Conservation (phyloP, 1,140 invertebrate genomes). For the Zaprionus camerounensis region DNA sequence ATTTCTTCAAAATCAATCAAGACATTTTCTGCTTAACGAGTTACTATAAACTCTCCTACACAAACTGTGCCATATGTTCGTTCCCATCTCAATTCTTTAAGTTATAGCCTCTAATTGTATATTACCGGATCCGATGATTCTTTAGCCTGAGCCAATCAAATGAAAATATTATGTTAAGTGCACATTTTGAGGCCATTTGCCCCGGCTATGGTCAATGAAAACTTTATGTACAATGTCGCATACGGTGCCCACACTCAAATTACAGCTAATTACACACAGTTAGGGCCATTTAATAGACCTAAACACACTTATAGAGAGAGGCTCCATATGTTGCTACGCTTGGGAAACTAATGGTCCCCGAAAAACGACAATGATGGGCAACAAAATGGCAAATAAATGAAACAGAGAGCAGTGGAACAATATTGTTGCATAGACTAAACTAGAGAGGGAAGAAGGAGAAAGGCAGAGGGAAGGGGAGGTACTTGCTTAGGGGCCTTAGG, state of each 20-base stretch:
- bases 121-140: conserved; percentile 19
- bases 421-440: conserved; percentile 13
- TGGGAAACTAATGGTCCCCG: conserved; percentile 40
- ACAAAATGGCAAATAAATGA: conserved; percentile 30
- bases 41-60: background rate
- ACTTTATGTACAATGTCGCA: conserved; percentile 46
- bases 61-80: conserved; percentile 32
- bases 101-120: conserved; percentile 37
- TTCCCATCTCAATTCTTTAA: conserved; percentile 27
- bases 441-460: background rate
- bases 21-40: background rate
- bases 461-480: background rate
- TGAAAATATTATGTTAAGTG: conserved; percentile 52
- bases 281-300: conserved; percentile 64
- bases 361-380: conserved; percentile 36
- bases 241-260: conserved; percentile 49
- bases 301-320: conserved; percentile 17
- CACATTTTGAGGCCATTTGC: conserved; percentile 46
- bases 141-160: conserved; percentile 46
- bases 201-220: conserved; percentile 58
- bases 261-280: conserved; percentile 66
- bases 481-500: background rate
- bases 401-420: conserved; percentile 7
- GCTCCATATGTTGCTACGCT: conserved; percentile 54
- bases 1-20: background rate